Evolutionary conservation across 2,113 vertebrate genomes (phyloP), one percentile per base, ranked within the genome.

Genomic region (Poicephalus gulielmi): DNA sequence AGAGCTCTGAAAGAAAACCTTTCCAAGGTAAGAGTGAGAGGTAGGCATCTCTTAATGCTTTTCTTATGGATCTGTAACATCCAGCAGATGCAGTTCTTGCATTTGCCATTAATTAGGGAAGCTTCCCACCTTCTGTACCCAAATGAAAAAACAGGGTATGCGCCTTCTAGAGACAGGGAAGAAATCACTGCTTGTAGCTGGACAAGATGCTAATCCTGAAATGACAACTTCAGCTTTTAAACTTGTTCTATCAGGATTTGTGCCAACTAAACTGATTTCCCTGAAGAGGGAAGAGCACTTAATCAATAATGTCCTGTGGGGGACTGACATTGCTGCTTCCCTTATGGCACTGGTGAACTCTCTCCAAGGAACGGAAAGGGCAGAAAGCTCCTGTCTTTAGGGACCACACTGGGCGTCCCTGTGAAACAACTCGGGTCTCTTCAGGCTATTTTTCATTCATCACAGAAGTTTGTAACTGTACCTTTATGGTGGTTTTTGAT

Each of bases 371-470:
- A 43, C 41, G 50, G 17, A 49, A 59, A 83, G 10, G 8, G 8
- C 3, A 35, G 25, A 35, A 50, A 49, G 33, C 12, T 82, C 19
- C 37, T 80, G 80, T 44, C 44, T 35, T 62, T 18, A 68, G 8
- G 30, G 33, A 83, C 3, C 9, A 59, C 11, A 11, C 17, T 52
- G n/a, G 30, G 20, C 20, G 24, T 44, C 33, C 25, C 68, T 55
- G 2, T 50, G 39, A 64, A 92, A 84, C 10, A 16, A 18, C 83
- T 23, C 24, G 60, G 47, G 41, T 83, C 30, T 62, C 43, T 20
- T n/a, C 76, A 90, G 55, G 8, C 33, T 79, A 23, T 27, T 77
- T 91, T 92, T 93, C 78, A 73, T 96, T 96, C 77, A 53, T 89
- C 28, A 8, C 31, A 41, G 82, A 84, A 59, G 71, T 49, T n/a